These are phyloP conservation scores for Microvelia longipes DNA, from an alignment of 1,140 invertebrate species.

Conservation along the genomic window DNA sequence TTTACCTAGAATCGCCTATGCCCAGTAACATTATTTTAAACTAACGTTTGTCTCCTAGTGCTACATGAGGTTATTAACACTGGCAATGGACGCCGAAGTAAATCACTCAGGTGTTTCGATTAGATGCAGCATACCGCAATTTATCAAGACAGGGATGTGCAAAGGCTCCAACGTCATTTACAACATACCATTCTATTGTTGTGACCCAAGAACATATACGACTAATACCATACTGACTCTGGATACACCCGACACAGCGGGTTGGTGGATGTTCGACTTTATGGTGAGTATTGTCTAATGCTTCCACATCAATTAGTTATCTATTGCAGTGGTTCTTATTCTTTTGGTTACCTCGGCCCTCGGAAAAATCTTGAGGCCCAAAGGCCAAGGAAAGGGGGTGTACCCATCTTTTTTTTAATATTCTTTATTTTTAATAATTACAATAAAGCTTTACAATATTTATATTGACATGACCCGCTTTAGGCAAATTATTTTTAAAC, in stretches of 20 bases:
- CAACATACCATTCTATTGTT: not conserved
- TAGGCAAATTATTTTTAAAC: too few species aligned
- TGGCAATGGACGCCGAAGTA: not conserved
- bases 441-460: too few species aligned
- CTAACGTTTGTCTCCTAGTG: too few species aligned
- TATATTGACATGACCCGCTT: too few species aligned
- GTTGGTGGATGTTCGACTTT: not conserved
- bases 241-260: not conserved
- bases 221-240: not conserved
- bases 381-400: too few species aligned
- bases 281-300: not conserved
- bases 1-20: too few species aligned
- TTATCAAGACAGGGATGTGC: not conserved
- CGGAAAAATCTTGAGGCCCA: too few species aligned
- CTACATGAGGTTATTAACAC: not conserved
- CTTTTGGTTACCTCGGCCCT: too few species aligned
- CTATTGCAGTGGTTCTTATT: too few species aligned
- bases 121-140: not conserved
- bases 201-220: not conserved
- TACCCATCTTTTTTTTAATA: too few species aligned
- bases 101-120: not conserved
- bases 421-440: too few species aligned
- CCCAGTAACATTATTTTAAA: too few species aligned
- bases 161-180: not conserved
- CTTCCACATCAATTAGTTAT: not conserved